A percentile compares a stretch with the other conserved stretches of the same genome.
Conservation (phyloP, 2,797 vertebrate species). For the Parauchenoglanis ngamensis region DNA sequence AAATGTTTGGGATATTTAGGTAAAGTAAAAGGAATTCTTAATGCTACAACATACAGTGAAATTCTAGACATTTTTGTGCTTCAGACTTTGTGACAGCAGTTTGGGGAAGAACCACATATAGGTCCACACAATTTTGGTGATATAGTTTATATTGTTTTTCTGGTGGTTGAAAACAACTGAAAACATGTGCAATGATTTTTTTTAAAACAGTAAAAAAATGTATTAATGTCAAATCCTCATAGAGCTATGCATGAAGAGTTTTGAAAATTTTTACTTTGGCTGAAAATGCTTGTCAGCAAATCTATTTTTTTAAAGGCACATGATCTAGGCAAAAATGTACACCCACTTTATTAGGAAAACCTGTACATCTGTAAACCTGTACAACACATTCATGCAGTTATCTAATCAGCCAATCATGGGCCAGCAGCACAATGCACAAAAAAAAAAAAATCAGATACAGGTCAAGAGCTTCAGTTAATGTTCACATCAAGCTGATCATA, state of each 20-base stretch:
- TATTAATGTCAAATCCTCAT: background rate
- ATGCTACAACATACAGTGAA: too few species aligned
- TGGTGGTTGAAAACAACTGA: background rate
- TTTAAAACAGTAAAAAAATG: background rate
- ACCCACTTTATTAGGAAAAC: background rate
- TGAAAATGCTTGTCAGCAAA: background rate
- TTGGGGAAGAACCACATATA: too few species aligned
- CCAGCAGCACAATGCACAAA: too few species aligned
- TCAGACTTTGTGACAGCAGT: too few species aligned
- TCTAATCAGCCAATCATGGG: background rate
- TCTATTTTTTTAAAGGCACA: background rate
- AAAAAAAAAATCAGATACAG: too few species aligned
- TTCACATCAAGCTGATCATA: too few species aligned
- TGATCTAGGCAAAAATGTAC: background rate
- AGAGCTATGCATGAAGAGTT: background rate
- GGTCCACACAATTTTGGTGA: background rate
- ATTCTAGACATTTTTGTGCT: too few species aligned
- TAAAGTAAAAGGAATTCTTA: too few species aligned
- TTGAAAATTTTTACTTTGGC: background rate
- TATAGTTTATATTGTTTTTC: background rate
- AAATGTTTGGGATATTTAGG: too few species aligned
- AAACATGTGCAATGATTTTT: background rate
- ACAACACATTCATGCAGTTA: background rate
- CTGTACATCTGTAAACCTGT: too few species aligned
- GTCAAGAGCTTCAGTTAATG: too few species aligned